Base-by-base conservation (phyloP, 2,888 invertebrate genomes). In the Limnephilus auricula region DNA sequence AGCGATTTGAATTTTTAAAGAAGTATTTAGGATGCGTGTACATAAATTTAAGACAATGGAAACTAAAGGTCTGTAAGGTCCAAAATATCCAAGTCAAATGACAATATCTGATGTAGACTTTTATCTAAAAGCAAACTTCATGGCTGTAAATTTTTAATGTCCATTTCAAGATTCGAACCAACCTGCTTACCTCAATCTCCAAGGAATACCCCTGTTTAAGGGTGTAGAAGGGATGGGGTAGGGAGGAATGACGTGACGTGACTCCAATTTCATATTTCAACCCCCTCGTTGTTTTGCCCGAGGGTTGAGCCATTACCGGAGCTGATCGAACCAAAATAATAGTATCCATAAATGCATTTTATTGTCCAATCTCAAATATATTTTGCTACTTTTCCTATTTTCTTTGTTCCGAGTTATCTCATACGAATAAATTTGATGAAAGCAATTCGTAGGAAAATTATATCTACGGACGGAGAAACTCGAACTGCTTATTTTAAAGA, bases 61-160 rank as follows among this genome's bases (percentile, higher is more conserved):
- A n/a, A n/a, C n/a, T n/a, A n/a, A n/a, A n/a, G n/a, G n/a, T n/a
- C n/a, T n/a, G n/a, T n/a, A n/a, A n/a, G n/a, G n/a, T n/a, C n/a
- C n/a, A n/a, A n/a, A n/a, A n/a, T n/a, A n/a, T n/a, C n/a, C 6
- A 84, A n/a, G 9, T 84, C 40, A n/a, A 37, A 37, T 18, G n/a
- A 37, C 25, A 84, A 84, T 40, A n/a, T 30, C 40, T 45, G 30
- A 13, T 4, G 45, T 85, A 15, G 9, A n/a, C 45, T 85, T 85
- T 45, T 85, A 85, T 85, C 85, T 30, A 40, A 30, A 5, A 30
- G n/a, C 30, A 45, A 45, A 45, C 85, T 25, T 10, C 30, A 45
- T 85, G 30, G 85, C 15, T n/a, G n/a, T 85, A 85, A 37, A 85
- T 85, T 85, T 85, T 85, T 85, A 85, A 85, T 85, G 85, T 85